Conservation (phyloP, 1,140 invertebrate species). For the Lithobius niger region DNA sequence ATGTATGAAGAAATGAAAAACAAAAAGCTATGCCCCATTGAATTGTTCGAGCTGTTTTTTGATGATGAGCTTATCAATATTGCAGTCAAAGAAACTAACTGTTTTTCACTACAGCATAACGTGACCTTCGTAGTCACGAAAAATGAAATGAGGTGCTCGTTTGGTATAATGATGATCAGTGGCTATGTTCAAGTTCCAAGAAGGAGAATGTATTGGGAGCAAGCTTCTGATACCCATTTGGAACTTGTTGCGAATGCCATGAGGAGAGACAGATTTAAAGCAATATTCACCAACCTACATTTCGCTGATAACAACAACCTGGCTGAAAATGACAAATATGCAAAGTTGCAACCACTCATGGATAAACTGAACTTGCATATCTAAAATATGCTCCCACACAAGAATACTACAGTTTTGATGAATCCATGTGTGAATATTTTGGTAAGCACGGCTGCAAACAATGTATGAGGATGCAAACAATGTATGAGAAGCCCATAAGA, state of each 20-base stretch:
- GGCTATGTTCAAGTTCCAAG: background rate
- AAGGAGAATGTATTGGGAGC: slow-evolving; percentile 3
- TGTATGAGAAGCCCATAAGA: slow-evolving; percentile 19
- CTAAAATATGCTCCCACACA: slow-evolving; percentile 11
- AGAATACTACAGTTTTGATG: slow-evolving; percentile 14
- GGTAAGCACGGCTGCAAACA: slow-evolving; percentile 17
- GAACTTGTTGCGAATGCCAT: slow-evolving; percentile 15
- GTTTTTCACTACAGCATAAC: slow-evolving; percentile 7
- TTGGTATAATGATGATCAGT: slow-evolving; percentile 1
- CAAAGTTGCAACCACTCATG: slow-evolving; percentile 22
- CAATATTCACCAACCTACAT: slow-evolving; percentile 21
- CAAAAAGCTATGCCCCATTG: background rate
- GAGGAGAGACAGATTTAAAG: slow-evolving; percentile 18
- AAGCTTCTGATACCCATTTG: slow-evolving; percentile 15
- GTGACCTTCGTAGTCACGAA: background rate
- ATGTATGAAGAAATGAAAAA: background rate
- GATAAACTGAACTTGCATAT: slow-evolving; percentile 22
- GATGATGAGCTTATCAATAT: slow-evolving; percentile 1
- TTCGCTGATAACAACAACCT: slow-evolving; percentile 23
- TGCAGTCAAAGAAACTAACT: background rate
- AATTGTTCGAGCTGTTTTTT: slow-evolving; percentile 7
- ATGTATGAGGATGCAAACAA: slow-evolving; percentile 16
- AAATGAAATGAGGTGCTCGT: background rate
- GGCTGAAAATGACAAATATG: slow-evolving; percentile 25
- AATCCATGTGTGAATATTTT: slow-evolving; percentile 18